Evolutionary conservation across 2,888 invertebrate genomes (phyloP).

Genomic region (Dione vanillae): DNA sequence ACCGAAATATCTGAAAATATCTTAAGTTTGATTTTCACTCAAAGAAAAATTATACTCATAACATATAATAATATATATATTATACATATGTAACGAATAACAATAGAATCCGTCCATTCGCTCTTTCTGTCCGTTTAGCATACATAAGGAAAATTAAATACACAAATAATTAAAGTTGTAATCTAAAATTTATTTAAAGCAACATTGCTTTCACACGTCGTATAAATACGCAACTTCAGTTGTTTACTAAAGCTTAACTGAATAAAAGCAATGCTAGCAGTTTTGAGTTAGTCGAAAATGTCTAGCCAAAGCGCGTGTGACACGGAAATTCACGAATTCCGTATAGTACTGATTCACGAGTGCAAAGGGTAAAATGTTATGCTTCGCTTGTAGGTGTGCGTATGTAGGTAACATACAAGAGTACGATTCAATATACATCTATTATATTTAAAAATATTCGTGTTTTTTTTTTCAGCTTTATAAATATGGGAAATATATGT

Average conservation of each 20-base stretch:
- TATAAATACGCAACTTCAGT: conserved; percentile 14
- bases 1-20: background rate
- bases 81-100: no score
- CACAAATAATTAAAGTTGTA: background rate
- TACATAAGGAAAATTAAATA: background rate
- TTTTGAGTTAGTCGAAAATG: conserved; percentile 21
- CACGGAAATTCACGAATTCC: conserved; percentile 26
- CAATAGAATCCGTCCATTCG: no score
- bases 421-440: no score
- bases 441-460: no score
- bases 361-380: background rate
- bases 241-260: conserved; percentile 24
- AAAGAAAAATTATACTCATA: background rate
- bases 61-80: no score
- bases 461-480: no score
- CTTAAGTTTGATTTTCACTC: background rate
- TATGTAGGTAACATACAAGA: no score
- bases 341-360: conserved; percentile 2
- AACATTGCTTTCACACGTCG: background rate
- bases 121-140: no score
- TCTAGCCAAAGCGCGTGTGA: conserved; percentile 25
- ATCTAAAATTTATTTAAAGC: background rate
- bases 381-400: no score
- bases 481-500: no score
- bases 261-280: conserved; percentile 24